Conservation (phyloP, 1,140 invertebrate genomes). For the Bombus breviceps region DNA sequence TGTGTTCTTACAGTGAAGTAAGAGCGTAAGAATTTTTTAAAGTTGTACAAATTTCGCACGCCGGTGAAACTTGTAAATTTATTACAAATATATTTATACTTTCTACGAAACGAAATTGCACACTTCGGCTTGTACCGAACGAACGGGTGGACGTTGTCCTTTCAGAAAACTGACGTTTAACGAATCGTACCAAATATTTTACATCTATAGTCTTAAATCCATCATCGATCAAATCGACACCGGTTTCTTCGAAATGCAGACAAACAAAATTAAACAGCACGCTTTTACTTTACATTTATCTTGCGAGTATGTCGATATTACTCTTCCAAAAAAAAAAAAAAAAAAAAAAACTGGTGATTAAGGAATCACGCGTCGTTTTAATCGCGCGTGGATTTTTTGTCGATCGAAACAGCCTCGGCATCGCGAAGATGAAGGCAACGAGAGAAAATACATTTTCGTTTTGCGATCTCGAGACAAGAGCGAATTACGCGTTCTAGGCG, state of each 20-base stretch:
- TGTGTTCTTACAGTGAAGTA: too few relatives aligned
- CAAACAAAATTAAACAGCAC: background rate
- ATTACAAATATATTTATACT: background rate
- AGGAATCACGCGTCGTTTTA: too few relatives aligned
- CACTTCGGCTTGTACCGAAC: too few relatives aligned
- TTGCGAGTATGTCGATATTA: background rate
- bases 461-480: background rate
- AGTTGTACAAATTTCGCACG: background rate
- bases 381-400: background rate
- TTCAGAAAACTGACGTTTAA: background rate
- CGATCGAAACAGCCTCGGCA: background rate
- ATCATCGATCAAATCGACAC: background rate
- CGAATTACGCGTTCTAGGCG: constrained; percentile 11
- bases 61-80: background rate
- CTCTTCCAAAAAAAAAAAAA: background rate
- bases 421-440: background rate
- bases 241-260: background rate
- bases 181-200: background rate
- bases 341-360: too few relatives aligned
- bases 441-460: background rate
- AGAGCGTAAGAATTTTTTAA: background rate
- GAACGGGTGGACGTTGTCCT: background rate
- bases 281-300: background rate
- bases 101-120: background rate
- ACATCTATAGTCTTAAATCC: background rate